Evolutionary conservation across 2,888 invertebrate species (phyloP), one percentile per base, ranked within the genome.

Genomic region (Cantharis flavilabris): DNA sequence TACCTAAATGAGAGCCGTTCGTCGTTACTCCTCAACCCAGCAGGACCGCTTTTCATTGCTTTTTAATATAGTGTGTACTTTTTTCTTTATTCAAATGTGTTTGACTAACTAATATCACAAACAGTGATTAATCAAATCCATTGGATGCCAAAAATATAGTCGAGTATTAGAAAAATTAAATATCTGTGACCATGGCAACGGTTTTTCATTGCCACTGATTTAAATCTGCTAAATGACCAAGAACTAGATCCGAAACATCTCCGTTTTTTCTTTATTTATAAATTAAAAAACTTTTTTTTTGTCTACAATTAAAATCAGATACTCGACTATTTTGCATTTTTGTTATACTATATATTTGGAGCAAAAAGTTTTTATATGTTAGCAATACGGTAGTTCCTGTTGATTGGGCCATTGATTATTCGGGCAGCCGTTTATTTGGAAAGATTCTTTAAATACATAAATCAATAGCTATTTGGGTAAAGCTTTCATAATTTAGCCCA

Each of bases 1-100:
- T 49, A 7, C n/a, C 7, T n/a, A 49, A 49, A 49, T 49, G n/a
- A 49, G 49, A 33, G 30, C 14, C n/a, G 3, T 70, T 49, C 28
- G 33, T 70, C 18, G n/a, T 16, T 33, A 26, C 16, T 69, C 14
- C 4, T n/a, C 16, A 18, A 28, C 70, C 70, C 70, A 70, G 70
- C 70, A 70, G 70, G 70, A 16, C 33, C 16, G 30, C 33, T 70
- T 33, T 14, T 18, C 16, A 71, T 75, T 49, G 65, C 75, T 71
- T 28, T 49, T 49, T n/a, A 49, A 33, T 33, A 33, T 33, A 33
- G 33, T 33, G 33, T 13, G 13, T 33, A 33, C 33, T 33, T 33
- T 33, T 33, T 33, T 33, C 33, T 33, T 33, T 13, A 33, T 33
- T 13, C 5, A 7, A 49, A 49, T 49, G n/a, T 49, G 2, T 7